Evolutionary conservation across 2,113 vertebrate genomes (phyloP).

Genomic region (Telmatochromis brachygnathus): DNA sequence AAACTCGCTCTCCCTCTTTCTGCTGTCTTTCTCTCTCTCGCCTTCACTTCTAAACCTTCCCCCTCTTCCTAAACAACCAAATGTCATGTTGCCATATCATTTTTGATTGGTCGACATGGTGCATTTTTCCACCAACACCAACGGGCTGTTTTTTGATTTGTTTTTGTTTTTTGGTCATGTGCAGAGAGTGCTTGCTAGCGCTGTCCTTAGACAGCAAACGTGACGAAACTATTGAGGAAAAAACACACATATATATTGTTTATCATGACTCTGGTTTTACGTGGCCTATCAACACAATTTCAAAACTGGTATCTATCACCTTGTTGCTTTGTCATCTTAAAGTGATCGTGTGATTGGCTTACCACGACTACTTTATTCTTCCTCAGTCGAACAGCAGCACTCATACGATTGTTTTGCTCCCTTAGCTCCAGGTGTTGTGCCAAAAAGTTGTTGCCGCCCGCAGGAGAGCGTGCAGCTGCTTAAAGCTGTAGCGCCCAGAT

Average conservation of each 20-base stretch:
- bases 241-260: rapidly evolving
- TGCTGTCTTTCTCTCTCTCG: rapidly evolving
- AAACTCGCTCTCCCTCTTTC: rapidly evolving
- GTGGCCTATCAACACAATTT: background rate
- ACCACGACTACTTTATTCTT: rapidly evolving
- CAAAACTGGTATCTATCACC: rapidly evolving
- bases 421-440: background rate
- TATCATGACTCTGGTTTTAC: background rate
- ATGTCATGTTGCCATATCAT: no score
- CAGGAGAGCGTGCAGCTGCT: rapidly evolving
- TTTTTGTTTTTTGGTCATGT: rapidly evolving
- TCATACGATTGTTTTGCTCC: rapidly evolving
- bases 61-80: no score
- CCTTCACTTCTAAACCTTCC: rapidly evolving
- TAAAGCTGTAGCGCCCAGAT: background rate
- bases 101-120: no score
- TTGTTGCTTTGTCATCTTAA: background rate
- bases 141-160: no score
- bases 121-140: no score
- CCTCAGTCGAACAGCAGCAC: background rate
- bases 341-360: rapidly evolving
- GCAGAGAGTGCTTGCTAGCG: no score
- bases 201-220: rapidly evolving
- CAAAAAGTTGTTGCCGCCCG: rapidly evolving
- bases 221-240: background rate